A percentile compares a stretch with the other conserved stretches of the same genome.
These are phyloP conservation scores for Cyclargus thomasi DNA, from an alignment of 1,140 invertebrate species.

Conservation along the genomic window DNA sequence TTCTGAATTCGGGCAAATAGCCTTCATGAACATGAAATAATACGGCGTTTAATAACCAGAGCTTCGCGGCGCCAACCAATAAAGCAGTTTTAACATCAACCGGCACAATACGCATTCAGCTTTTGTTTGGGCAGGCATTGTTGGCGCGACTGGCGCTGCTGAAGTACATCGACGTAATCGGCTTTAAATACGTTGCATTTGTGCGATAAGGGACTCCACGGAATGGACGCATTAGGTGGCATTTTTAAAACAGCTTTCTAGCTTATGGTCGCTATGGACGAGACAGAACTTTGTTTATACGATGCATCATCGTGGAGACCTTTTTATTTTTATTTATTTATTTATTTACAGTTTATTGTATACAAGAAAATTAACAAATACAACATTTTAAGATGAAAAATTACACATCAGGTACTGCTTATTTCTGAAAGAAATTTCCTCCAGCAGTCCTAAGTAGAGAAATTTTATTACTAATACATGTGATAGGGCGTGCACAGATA, in stretches of 20 bases:
- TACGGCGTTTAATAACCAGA: neutral
- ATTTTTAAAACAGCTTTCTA: slow-evolving; percentile 15
- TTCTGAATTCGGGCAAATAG: no score
- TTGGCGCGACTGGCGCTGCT: slow-evolving; percentile 18
- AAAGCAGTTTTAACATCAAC: slow-evolving; percentile 9
- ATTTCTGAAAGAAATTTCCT: no score
- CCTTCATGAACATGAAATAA: neutral
- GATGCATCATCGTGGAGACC: neutral
- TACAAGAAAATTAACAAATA: no score
- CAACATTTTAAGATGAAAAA: no score
- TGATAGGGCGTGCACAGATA: no score
- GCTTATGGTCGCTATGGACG: neutral
- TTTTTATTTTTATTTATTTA: neutral
- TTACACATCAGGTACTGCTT: no score
- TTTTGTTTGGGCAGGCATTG: slow-evolving; percentile 26
- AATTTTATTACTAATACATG: no score
- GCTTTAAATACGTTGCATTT: slow-evolving; percentile 31
- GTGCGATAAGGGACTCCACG: slow-evolving; percentile 27
- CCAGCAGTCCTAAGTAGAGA: no score
- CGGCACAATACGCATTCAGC: slow-evolving; percentile 27
- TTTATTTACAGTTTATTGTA: no score
- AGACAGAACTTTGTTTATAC: neutral
- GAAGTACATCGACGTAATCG: slow-evolving; percentile 29
- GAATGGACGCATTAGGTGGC: slow-evolving; percentile 25
- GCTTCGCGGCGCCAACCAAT: neutral